Evolutionary conservation across 1,140 invertebrate species (phyloP).

Genomic region (Aporrectodea caliginosa): DNA sequence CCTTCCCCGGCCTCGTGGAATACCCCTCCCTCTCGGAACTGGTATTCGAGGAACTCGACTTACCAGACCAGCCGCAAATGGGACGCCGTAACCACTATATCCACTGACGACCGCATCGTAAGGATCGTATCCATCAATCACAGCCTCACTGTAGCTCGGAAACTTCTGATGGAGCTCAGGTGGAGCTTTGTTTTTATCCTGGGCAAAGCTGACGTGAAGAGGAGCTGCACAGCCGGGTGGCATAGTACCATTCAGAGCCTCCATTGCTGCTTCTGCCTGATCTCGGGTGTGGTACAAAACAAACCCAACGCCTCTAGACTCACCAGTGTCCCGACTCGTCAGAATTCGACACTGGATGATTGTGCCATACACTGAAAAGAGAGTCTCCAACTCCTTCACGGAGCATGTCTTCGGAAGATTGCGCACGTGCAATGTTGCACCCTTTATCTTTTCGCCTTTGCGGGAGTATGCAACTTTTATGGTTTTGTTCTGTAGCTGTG

Average conservation of each 20-base stretch:
- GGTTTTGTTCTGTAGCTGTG: conserved; percentile 78
- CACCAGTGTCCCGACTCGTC: conserved; percentile 78
- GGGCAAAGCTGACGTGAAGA: conserved; percentile 80
- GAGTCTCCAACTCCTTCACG: conserved; percentile 71
- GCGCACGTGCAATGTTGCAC: conserved; percentile 89
- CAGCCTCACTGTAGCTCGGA: not conserved
- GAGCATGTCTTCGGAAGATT: conserved; percentile 71
- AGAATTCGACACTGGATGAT: conserved; percentile 87
- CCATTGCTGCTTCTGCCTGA: conserved; percentile 82
- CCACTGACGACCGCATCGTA: not conserved
- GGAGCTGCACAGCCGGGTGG: conserved; percentile 78
- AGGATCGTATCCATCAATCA: not conserved
- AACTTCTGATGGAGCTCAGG: conserved; percentile 38
- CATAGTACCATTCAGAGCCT: conserved; percentile 75
- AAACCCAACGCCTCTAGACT: conserved; percentile 83
- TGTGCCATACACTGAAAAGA: conserved; percentile 79
- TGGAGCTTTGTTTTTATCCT: conserved; percentile 85
- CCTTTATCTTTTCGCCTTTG: conserved; percentile 87
- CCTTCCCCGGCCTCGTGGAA: not conserved
- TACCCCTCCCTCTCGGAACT: not conserved
- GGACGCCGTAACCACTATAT: not conserved
- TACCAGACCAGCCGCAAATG: not conserved
- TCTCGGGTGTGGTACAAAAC: conserved; percentile 62
- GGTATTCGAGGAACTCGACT: not conserved
- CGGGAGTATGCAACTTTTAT: conserved; percentile 90